A percentile compares a stretch with the other conserved stretches of the same genome.
Evolutionary conservation across 2,888 invertebrate species (phyloP).

Genomic region (Dascillus cervinus): DNA sequence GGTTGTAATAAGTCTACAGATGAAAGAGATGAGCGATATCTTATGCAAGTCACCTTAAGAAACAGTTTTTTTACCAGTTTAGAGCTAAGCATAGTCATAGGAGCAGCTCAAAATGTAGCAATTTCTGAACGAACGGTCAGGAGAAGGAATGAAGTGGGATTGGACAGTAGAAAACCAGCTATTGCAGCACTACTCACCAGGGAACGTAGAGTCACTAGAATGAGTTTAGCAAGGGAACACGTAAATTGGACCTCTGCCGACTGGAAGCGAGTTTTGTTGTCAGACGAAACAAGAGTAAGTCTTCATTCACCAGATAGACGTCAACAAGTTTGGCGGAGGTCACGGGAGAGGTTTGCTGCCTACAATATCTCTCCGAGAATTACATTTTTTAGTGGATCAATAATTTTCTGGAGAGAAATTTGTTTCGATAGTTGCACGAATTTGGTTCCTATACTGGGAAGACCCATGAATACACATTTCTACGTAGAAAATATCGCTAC

Average conservation of each 20-base stretch:
- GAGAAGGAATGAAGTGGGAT: conserved; percentile 1
- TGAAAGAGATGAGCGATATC: too few relatives aligned
- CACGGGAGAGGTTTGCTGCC: conserved; percentile 3
- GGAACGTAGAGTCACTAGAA: conserved; percentile 2
- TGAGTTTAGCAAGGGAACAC: conserved; percentile 1
- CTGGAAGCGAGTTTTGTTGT: conserved; percentile 8
- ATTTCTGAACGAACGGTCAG: not conserved
- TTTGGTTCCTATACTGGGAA: conserved; percentile 3
- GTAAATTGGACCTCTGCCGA: conserved; percentile 8
- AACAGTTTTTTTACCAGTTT: too few relatives aligned
- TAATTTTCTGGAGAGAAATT: conserved; percentile 3
- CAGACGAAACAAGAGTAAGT: conserved; percentile 7
- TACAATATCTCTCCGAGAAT: too few relatives aligned
- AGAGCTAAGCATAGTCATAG: too few relatives aligned
- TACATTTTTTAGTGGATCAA: conserved; percentile 1
- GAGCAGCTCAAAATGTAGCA: not conserved
- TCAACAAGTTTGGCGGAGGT: conserved; percentile 5
- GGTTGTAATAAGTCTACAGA: too few relatives aligned
- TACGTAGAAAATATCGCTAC: too few relatives aligned
- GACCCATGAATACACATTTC: conserved; percentile 2
- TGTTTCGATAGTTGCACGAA: conserved; percentile 1
- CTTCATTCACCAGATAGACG: conserved; percentile 4
- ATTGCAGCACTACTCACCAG: conserved; percentile 5
- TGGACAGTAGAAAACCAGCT: conserved; percentile 4
- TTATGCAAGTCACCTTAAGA: too few relatives aligned